These are phyloP conservation scores for Sarcophaga bullata DNA, from an alignment of 1,140 invertebrate genomes.

Conservation along the genomic window DNA sequence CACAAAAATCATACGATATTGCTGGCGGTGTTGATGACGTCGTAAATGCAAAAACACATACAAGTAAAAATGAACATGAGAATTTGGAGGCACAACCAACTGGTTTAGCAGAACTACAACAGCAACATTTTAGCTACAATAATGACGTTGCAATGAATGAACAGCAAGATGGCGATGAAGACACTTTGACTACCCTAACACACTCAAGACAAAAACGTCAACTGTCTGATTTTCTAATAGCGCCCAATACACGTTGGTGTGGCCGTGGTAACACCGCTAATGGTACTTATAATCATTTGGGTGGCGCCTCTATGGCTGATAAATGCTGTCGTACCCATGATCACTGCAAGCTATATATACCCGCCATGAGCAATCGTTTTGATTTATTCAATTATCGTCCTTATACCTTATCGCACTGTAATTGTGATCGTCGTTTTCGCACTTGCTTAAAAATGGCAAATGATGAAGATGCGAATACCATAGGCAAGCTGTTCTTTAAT, in stretches of 20 bases:
- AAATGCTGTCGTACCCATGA: conserved; percentile 86
- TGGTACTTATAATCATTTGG: conserved; percentile 76
- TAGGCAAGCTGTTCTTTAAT: conserved; percentile 95
- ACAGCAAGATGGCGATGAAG: conserved; percentile 18
- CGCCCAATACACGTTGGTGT: conserved; percentile 87
- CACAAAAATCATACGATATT: conserved; percentile 56
- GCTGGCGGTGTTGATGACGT: conserved; percentile 38
- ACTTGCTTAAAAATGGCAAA: conserved; percentile 88
- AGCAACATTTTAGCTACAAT: not conserved
- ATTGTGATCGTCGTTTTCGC: conserved; percentile 88
- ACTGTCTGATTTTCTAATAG: conserved; percentile 71
- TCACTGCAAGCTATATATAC: conserved; percentile 76
- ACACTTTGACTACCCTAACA: not conserved
- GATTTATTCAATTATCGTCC: conserved; percentile 82
- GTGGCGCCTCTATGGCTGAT: conserved; percentile 75
- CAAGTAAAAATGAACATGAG: not conserved
- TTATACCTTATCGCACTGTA: conserved; percentile 87
- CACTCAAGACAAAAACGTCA: conserved; percentile 64
- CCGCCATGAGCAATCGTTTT: conserved; percentile 74
- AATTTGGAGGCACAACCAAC: conserved; percentile 29
- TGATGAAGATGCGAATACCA: conserved; percentile 85
- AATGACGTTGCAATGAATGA: conserved; percentile 9
- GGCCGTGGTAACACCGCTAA: conserved; percentile 76
- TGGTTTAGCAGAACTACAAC: conserved; percentile 9
- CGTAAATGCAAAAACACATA: conserved; percentile 3